Evolutionary conservation across 1,140 invertebrate genomes (phyloP).

Genomic region (Philotrypesis tridentata): DNA sequence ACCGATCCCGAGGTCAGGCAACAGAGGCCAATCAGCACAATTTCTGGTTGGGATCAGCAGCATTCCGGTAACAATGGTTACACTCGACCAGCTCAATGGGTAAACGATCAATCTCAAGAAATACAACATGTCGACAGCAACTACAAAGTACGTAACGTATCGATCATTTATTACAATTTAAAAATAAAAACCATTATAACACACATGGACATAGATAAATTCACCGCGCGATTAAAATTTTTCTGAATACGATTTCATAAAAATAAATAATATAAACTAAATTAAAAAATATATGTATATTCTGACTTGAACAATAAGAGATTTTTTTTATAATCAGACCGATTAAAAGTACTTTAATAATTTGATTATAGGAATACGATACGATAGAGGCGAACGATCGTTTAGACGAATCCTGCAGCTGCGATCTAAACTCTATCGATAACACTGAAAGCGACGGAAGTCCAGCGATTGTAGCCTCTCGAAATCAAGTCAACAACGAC

Average conservation of each 20-base stretch:
- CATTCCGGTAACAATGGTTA: slow-evolving; percentile 72
- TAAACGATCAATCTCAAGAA: slow-evolving; percentile 69
- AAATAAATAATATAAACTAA: too few species aligned
- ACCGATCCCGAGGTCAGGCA: slow-evolving; percentile 94
- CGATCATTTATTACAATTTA: not conserved
- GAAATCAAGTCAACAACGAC: slow-evolving; percentile 58
- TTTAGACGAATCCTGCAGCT: slow-evolving; percentile 73
- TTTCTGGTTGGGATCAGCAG: slow-evolving; percentile 94
- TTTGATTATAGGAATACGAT: slow-evolving; percentile 64
- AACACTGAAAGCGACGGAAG: slow-evolving; percentile 75
- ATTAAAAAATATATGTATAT: too few species aligned
- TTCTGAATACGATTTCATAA: too few species aligned
- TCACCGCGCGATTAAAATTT: too few species aligned
- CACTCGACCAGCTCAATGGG: slow-evolving; percentile 65
- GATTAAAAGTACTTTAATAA: not conserved
- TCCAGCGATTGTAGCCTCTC: slow-evolving; percentile 71
- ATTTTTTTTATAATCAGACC: too few species aligned
- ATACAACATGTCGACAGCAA: slow-evolving; percentile 69
- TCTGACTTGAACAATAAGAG: too few species aligned
- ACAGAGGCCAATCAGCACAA: slow-evolving; percentile 95
- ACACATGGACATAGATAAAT: too few species aligned
- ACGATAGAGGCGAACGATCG: slow-evolving; percentile 66
- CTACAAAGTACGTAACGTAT: slow-evolving; percentile 61
- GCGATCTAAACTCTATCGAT: slow-evolving; percentile 75
- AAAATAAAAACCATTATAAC: too few species aligned